These are phyloP conservation scores for Globodera ellingtonae DNA, from an alignment of 1,140 invertebrate species.

Conservation along the genomic window DNA sequence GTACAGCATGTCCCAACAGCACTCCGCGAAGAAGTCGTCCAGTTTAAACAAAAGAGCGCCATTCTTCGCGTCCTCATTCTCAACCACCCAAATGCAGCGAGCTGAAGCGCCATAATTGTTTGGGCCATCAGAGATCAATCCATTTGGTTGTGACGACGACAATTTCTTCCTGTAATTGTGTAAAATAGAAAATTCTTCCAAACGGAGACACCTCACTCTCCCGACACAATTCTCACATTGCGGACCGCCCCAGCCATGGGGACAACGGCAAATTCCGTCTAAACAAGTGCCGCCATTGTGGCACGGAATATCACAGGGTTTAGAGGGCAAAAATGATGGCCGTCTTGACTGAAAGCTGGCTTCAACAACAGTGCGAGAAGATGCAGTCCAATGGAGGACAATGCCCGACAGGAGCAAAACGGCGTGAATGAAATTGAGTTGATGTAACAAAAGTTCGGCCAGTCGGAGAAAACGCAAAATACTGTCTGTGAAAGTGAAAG, in stretches of 20 bases:
- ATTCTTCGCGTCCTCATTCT: slow-evolving; percentile 33
- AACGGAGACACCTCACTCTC: slow-evolving; percentile 47
- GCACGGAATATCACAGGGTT: slow-evolving; percentile 59
- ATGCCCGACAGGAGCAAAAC: background rate
- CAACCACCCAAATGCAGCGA: slow-evolving; percentile 62
- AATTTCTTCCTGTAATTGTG: slow-evolving; percentile 31
- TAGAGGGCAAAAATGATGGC: slow-evolving; percentile 26
- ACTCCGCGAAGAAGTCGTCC: slow-evolving; percentile 62
- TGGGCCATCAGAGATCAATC: slow-evolving; percentile 56
- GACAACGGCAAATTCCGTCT: slow-evolving; percentile 39
- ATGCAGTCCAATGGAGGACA: background rate
- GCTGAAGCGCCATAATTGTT: slow-evolving; percentile 54
- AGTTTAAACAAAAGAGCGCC: slow-evolving; percentile 48
- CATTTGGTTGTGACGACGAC: slow-evolving; percentile 28
- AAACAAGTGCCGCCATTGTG: slow-evolving; percentile 59
- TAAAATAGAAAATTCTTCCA: background rate
- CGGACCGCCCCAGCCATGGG: slow-evolving; percentile 59
- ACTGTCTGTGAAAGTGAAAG: background rate
- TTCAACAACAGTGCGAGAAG: background rate
- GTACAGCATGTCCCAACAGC: slow-evolving; percentile 65
- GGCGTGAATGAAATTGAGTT: background rate
- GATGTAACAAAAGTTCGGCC: background rate
- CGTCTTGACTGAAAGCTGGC: slow-evolving; percentile 38
- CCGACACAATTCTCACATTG: slow-evolving; percentile 62
- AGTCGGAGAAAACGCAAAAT: background rate